Evolutionary conservation across 2,113 vertebrate genomes (phyloP).

Genomic region (Oxygymnocypris stewartii): DNA sequence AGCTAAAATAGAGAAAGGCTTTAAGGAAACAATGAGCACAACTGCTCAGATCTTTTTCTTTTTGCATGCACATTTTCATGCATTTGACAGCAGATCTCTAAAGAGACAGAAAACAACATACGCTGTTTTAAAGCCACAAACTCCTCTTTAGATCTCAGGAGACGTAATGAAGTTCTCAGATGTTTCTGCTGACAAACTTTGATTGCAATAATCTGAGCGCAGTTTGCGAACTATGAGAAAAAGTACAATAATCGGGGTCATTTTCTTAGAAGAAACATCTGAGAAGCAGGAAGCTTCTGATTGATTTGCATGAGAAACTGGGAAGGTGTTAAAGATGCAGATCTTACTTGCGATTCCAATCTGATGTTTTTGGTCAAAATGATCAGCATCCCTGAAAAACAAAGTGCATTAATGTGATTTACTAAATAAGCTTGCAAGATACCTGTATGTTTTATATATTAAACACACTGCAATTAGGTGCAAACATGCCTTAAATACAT

Average conservation of each 20-base stretch:
- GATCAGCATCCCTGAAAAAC: not conserved
- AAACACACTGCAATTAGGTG: not conserved
- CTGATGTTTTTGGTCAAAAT: not conserved
- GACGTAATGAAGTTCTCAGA: not conserved
- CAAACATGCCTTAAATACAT: not conserved
- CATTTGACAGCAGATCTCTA: not conserved
- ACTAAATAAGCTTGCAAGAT: not conserved
- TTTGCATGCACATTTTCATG: not conserved
- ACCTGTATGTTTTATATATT: not conserved
- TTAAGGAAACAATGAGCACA: not conserved
- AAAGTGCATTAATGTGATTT: not conserved
- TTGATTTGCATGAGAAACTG: not conserved
- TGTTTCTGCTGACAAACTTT: not conserved
- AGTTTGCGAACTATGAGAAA: not conserved
- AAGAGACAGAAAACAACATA: not conserved
- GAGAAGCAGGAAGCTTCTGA: not conserved
- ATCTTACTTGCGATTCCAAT: not conserved
- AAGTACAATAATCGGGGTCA: not conserved
- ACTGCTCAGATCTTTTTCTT: not conserved
- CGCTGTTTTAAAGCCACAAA: not conserved
- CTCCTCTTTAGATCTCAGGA: not conserved
- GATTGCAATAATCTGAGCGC: not conserved
- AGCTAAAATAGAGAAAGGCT: constrained; percentile 3
- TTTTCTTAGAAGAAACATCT: not conserved
- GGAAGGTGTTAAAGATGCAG: not conserved